Evolutionary conservation across 2,888 invertebrate genomes (phyloP), one percentile per base, ranked within the genome.

Genomic region (Mythimna pallens): DNA sequence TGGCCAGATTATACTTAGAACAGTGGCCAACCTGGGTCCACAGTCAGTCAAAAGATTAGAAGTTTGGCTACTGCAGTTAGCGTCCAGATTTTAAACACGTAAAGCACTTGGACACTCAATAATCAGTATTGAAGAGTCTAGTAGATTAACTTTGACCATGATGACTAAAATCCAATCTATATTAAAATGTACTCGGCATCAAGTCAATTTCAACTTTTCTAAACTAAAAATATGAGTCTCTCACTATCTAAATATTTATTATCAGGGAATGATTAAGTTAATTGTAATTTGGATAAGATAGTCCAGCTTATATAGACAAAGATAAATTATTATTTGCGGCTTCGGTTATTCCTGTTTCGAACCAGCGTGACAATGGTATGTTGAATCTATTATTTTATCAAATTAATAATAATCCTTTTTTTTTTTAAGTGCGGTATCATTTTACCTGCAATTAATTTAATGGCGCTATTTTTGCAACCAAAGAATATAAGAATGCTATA

Each of bases 361-460:
- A 88, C 90, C 91, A 90, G 92, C 92, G 87, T 73, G 81, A 92
- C 82, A 80, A 95, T 94, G 94, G 94, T 95, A 90, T 90, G 94
- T 89, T 20, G 47, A 5, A 47, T 69, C 22, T n/a, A 22, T 79
- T 20, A n/a, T 62, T 40, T 70, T 63, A 54, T 30, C 25, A 58
- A 43, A 52, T 52, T 9, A 34, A 30, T 9, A 57, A 8, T 40
- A 14, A 34, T 34, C 34, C 22, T 22, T 22, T 22, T 22, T 22
- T 40, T 40, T 40, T 61, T 61, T 22, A 20, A n/a, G 4, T 14
- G 22, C 17, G n/a, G 17, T 6, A 58, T 58, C 5, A 2, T 17
- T 20, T 34, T 10, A 17, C n/a, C 20, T 20, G 3, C 20, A n/a
- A 1, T 61, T 61, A 14, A 40, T 40, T 40, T 22, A 40, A 40